Base-by-base conservation (phyloP, 2,888 invertebrate genomes). In the Tenthredo scrophulariae region DNA sequence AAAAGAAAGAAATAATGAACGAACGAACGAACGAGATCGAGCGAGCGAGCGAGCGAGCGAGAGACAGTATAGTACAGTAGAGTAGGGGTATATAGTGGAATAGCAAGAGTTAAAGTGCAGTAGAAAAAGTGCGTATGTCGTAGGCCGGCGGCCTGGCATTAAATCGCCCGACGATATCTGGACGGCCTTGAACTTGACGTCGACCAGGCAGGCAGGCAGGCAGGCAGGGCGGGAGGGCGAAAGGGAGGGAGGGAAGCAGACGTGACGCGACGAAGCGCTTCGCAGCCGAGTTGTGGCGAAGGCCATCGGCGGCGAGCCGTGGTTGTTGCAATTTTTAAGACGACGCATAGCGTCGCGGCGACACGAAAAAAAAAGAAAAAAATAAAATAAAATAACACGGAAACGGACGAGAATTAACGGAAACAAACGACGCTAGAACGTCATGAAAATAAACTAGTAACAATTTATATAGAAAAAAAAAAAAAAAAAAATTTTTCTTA, bases 91-190 rank as follows among this genome's bases (percentile, higher is more conserved):
- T 15, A 15, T n/a, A 54, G 54, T 7, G 54, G 54, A 54, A 54
- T 54, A 54, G 18, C 54, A 7, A 54, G 54, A 54, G n/a, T 54
- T 54, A 54, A 54, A 54, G 54, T 54, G n/a, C 18, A 54, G n/a
- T 54, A 54, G 54, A 54, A 54, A 54, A 54, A 54, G 54, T 54
- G 54, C 54, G 54, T 54, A 50, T n/a, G n/a, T 54, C n/a, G n/a
- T 54, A n/a, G 50, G 50, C 18, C 18, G 15, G 50, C 54, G 18
- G n/a, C 54, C 54, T 50, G 54, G 54, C n/a, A n/a, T 54, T 54
- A 54, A 54, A 54, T 54, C 54, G 54, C n/a, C 54, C 54, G 54
- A 54, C 54, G 54, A 54, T 54, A 54, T 54, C 54, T 54, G 54
- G 5, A n/a, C 54, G 54, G 54, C 54, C 54, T 54, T 54, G 54